These are phyloP conservation scores for Chelonoidis abingdonii DNA, from an alignment of 2,113 vertebrate genomes.

Conservation along the genomic window DNA sequence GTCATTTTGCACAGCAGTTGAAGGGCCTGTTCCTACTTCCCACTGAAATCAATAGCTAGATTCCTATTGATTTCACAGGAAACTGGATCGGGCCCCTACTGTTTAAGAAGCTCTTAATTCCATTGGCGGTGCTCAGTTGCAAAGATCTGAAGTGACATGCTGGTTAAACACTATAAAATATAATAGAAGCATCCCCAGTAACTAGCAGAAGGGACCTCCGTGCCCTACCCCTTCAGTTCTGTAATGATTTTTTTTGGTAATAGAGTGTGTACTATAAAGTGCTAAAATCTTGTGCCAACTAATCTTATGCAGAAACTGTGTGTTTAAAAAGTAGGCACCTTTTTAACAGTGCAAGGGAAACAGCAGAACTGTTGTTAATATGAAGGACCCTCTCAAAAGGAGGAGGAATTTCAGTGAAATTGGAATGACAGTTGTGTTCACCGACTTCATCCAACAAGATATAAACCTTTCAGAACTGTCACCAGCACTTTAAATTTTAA, in stretches of 20 bases:
- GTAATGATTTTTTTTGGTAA: neutral
- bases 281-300: neutral
- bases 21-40: neutral
- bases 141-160: neutral
- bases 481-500: conserved; percentile 25
- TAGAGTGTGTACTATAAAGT: neutral
- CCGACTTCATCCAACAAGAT: neutral
- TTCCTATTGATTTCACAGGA: neutral
- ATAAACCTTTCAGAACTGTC: conserved; percentile 42
- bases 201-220: neutral
- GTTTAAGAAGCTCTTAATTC: neutral
- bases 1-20: neutral
- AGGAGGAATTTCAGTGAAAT: neutral
- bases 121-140: neutral
- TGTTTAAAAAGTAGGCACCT: neutral
- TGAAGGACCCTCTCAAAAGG: conserved; percentile 26
- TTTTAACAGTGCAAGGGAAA: neutral
- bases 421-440: conserved; percentile 1
- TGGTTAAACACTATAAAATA: neutral
- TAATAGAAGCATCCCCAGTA: neutral
- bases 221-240: neutral
- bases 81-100: neutral
- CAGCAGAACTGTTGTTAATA: conserved; percentile 8
- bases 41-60: neutral
- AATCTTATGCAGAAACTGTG: neutral